Conservation (phyloP, 2,888 invertebrate species). For the Limnephilus auricula region DNA sequence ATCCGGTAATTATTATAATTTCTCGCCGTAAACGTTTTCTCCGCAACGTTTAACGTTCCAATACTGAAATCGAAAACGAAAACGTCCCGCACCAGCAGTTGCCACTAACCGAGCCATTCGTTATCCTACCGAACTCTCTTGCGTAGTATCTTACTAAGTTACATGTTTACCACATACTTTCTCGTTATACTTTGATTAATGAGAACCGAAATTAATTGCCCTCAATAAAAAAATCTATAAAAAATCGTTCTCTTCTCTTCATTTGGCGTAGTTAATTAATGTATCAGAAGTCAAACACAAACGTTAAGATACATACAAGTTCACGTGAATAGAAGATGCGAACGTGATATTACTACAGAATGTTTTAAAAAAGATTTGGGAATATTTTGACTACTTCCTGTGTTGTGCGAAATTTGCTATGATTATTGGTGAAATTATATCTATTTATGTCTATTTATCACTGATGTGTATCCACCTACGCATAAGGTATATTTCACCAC, state of each 20-base stretch:
- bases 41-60: constrained; percentile 23
- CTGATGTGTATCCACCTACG: no score
- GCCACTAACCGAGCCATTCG: not conserved
- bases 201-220: not conserved
- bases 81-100: not conserved
- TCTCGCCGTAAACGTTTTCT: constrained; percentile 14
- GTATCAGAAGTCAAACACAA: not conserved
- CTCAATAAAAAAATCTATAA: not conserved
- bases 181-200: constrained; percentile 10
- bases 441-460: no score
- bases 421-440: no score
- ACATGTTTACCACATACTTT: constrained; percentile 10
- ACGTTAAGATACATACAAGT: no score
- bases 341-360: not conserved
- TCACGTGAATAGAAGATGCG: no score
- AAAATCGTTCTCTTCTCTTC: not conserved
- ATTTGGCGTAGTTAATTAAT: not conserved
- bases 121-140: not conserved
- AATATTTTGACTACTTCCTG: no score
- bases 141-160: not conserved
- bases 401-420: no score
- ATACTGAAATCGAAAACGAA: not conserved
- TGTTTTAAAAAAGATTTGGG: not conserved
- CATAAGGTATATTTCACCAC: no score
- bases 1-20: constrained; percentile 36